These are phyloP conservation scores for Rotaria sp. DNA, from an alignment of 2,888 invertebrate species.

Conservation along the genomic window DNA sequence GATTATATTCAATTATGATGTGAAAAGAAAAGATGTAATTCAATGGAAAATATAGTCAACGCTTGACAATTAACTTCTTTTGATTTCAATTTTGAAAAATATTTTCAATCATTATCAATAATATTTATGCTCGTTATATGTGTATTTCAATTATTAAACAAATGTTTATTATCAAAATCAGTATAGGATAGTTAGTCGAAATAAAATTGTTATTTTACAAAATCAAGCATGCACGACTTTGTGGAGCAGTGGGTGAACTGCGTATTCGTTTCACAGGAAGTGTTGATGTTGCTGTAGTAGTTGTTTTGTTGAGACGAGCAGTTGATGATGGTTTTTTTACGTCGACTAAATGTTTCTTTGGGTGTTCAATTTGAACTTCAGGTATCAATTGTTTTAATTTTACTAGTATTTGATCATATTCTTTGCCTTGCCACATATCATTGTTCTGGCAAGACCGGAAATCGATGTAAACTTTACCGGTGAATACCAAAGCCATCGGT, in stretches of 20 bases:
- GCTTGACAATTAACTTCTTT: too few relatives aligned
- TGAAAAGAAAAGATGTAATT: too few relatives aligned
- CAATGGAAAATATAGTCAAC: too few relatives aligned
- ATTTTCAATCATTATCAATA: too few relatives aligned
- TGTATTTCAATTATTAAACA: too few relatives aligned
- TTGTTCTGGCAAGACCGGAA: constrained; percentile 38
- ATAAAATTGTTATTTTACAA: too few relatives aligned
- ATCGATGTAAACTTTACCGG: constrained; percentile 48
- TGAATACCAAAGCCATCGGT: constrained; percentile 51
- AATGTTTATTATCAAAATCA: too few relatives aligned
- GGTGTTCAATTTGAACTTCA: background rate
- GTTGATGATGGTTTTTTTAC: background rate
- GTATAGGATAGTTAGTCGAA: too few relatives aligned
- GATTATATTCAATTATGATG: too few relatives aligned
- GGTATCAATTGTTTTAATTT: background rate
- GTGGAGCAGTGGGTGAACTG: background rate
- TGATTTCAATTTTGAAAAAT: too few relatives aligned
- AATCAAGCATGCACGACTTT: background rate
- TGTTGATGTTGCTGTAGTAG: too few relatives aligned
- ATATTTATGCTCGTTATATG: too few relatives aligned
- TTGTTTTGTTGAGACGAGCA: background rate
- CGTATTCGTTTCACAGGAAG: background rate
- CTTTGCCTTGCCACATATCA: background rate
- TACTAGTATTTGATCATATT: background rate
- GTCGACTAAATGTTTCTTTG: background rate